phyloP scores from a whole-genome alignment of 92 coral and sea anemone species.

The Actinernus sp. region DNA sequence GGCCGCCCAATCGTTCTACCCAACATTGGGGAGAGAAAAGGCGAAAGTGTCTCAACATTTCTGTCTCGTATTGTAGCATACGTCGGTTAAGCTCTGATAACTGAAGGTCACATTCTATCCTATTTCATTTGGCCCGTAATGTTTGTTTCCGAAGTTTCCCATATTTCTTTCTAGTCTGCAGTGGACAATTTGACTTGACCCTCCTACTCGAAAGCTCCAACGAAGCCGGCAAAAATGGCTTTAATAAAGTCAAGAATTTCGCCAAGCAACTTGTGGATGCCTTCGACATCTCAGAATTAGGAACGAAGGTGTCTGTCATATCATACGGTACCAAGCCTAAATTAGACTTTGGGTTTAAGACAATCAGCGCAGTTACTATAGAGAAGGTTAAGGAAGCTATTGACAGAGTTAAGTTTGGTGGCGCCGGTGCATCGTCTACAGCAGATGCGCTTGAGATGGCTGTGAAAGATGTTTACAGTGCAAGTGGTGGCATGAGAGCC shows the following conservation, averaged over 20 bases:
- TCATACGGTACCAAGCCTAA: conserved; percentile 45
- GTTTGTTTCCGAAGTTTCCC: conserved; percentile 2
- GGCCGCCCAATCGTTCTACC: too few species aligned
- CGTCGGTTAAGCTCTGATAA: too few species aligned
- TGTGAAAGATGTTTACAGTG: conserved; percentile 11
- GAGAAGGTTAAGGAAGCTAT: conserved; percentile 17
- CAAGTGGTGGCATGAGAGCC: conserved; percentile 10
- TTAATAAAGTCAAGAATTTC: conserved; percentile 58
- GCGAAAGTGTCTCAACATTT: too few species aligned
- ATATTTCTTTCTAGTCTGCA: conserved; percentile 38
- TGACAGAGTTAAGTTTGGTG: conserved; percentile 10
- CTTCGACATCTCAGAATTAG: conserved; percentile 42
- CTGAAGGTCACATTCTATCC: too few species aligned
- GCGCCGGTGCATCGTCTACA: conserved; percentile 12
- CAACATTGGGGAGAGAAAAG: too few species aligned
- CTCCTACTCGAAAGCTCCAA: conserved; percentile 62
- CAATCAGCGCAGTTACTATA: conserved; percentile 13
- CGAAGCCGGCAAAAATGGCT: conserved; percentile 45
- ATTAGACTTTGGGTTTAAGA: conserved; percentile 43
- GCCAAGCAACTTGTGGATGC: conserved; percentile 62
- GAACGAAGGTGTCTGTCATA: conserved; percentile 56
- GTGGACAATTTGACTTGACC: conserved; percentile 61
- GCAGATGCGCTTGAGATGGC: conserved; percentile 31
- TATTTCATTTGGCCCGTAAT: too few species aligned
- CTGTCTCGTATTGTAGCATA: too few species aligned